Evolutionary conservation across 2,113 vertebrate genomes (phyloP), one percentile per base, ranked within the genome.

Genomic region (Hydropotes inermis): DNA sequence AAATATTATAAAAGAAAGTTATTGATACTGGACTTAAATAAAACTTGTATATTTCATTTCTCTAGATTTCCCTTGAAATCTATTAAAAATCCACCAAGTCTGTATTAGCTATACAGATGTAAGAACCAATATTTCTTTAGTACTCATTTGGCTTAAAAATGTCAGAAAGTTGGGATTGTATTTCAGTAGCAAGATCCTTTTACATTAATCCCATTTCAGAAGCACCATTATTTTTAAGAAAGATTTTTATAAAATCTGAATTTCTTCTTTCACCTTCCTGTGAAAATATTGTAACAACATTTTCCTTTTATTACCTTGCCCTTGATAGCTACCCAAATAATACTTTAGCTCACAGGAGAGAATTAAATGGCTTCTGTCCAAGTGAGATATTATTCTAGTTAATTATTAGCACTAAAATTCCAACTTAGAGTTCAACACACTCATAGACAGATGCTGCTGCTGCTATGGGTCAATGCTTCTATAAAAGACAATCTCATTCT

Each of bases 341-440:
- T 82, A 97, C 76, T 96, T 95, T 52, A 79, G 52, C 58, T 91
- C 74, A 90, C 23, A 61, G 30, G 30, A 96, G 74, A 95, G 9
- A 96, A 97, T 92, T 19, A 92, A 97, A 91, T 90, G 94, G 87
- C 84, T 95, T 94, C 76, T 96, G 87, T 91, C 92, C 89, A 95
- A 94, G 39, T 58, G 45, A 95, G 97, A 96, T 82, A 97, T 94
- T 96, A 93, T 97, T 97, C 96, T 92, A 91, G 89, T 95, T 98
- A 96, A 95, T 97, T 94, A 94, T 96, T 92, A 90, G 55, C 55
- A 89, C 94, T 93, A 96, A 97, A 97, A 96, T 96, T 98, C 93
- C 89, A 97, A 74, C 95, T 97, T 89, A 93, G 36, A 88, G 64
- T 87, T 95, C 84, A 74, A 54, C 92, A 67, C 81, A 95, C 58